Percentiles rank a stretch among this genome's conserved stretches.
Conservation (phyloP, 2,113 vertebrate genomes). For the Nycticorax nycticorax region DNA sequence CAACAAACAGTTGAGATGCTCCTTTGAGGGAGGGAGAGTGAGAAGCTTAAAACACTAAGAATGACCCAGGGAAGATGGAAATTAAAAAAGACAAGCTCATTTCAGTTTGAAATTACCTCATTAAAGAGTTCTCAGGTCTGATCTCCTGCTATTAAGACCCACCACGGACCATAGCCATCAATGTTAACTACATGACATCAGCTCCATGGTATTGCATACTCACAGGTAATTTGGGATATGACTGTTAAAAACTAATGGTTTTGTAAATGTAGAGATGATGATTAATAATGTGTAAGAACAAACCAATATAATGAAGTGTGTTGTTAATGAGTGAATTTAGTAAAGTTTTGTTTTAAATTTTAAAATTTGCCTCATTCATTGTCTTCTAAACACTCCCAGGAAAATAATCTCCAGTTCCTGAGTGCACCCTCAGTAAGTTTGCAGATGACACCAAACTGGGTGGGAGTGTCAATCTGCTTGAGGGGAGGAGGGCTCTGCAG, state of each 20-base stretch:
- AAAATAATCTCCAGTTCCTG: not conserved
- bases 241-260: not conserved
- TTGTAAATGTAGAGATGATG: not conserved
- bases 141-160: not conserved
- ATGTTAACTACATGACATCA: not conserved
- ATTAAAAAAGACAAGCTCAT: not conserved
- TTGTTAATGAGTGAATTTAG: not conserved
- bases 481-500: too few relatives aligned
- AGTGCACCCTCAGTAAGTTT: too few relatives aligned
- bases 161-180: not conserved
- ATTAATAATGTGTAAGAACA: not conserved
- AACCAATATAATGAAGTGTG: not conserved
- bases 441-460: too few relatives aligned
- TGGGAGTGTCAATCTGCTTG: too few relatives aligned
- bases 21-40: not conserved
- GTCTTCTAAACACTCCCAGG: not conserved
- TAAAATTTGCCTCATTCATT: not conserved
- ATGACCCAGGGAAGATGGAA: not conserved
- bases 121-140: not conserved
- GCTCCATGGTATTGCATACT: not conserved
- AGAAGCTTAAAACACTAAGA: not conserved
- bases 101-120: not conserved
- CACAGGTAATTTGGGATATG: not conserved
- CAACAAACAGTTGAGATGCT: not conserved
- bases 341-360: not conserved